phyloP scores from a whole-genome alignment of 2,888 invertebrate species.

The Amiota mariae region DNA sequence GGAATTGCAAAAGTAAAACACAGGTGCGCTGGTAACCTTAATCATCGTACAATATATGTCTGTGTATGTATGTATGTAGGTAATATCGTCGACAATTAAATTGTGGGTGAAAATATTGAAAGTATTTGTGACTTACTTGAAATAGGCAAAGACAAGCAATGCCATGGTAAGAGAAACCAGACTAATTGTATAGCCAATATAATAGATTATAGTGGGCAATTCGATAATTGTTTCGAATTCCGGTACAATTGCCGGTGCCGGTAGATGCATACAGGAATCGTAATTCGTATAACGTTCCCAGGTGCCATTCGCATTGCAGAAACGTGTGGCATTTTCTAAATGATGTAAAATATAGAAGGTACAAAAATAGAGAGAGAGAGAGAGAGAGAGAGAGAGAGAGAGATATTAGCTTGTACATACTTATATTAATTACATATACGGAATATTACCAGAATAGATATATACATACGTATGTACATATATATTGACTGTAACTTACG shows the following conservation, averaged over 20 bases:
- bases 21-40: no score
- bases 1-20: no score
- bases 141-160: conserved; percentile 89
- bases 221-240: conserved; percentile 77
- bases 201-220: conserved; percentile 85
- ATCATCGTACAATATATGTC: no score
- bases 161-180: conserved; percentile 87
- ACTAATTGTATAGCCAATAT: conserved; percentile 88
- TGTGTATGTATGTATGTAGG: no score
- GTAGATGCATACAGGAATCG: conserved; percentile 77
- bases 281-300: conserved; percentile 89
- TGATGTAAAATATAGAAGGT: conserved; percentile 7
- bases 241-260: conserved; percentile 76
- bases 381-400: background rate
- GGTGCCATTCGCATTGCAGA: conserved; percentile 84
- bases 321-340: conserved; percentile 88
- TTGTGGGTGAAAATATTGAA: background rate
- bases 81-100: no score
- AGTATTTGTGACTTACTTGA: conserved; percentile 81
- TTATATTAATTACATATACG: background rate
- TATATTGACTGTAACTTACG: conserved; percentile 82
- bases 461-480: no score
- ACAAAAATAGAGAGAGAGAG: background rate
- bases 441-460: background rate
- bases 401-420: background rate